These are phyloP conservation scores for Dipus sagitta DNA, from an alignment of 2,797 vertebrate genomes.

Conservation along the genomic window DNA sequence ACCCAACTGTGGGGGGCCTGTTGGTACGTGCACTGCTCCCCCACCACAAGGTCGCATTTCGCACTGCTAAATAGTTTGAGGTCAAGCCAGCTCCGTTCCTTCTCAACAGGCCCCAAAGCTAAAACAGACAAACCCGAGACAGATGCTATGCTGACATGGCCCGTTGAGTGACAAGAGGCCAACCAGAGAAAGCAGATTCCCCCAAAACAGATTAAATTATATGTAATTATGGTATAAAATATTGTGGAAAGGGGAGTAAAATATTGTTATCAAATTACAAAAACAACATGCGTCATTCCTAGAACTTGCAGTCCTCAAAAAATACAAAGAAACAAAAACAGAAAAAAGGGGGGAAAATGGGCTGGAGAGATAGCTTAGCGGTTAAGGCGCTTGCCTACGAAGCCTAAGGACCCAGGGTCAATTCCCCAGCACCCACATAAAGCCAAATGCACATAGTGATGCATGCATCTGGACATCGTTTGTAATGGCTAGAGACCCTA, in stretches of 20 bases:
- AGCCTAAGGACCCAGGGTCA: too few relatives aligned
- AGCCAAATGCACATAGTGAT: too few relatives aligned
- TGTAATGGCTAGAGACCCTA: too few relatives aligned
- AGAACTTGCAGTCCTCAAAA: not conserved
- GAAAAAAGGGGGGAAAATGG: too few relatives aligned
- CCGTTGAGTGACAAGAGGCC: not conserved
- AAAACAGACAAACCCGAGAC: conserved; percentile 13
- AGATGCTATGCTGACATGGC: not conserved
- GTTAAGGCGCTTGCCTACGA: too few relatives aligned
- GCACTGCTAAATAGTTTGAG: not conserved
- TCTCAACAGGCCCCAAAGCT: not conserved
- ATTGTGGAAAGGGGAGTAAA: not conserved
- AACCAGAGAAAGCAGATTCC: not conserved
- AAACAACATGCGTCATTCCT: not conserved
- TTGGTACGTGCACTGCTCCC: not conserved
- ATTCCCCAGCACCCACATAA: too few relatives aligned
- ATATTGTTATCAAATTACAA: conserved; percentile 12
- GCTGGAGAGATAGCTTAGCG: too few relatives aligned
- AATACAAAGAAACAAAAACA: too few relatives aligned
- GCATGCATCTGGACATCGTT: too few relatives aligned
- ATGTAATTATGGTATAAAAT: not conserved
- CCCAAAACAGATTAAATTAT: not conserved
- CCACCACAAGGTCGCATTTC: too few relatives aligned
- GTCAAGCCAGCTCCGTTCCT: conserved; percentile 16
- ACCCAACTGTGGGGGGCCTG: not conserved